Evolutionary conservation across 1,140 invertebrate genomes (phyloP), one percentile per base, ranked within the genome.

Genomic region (Micrasema longulum): DNA sequence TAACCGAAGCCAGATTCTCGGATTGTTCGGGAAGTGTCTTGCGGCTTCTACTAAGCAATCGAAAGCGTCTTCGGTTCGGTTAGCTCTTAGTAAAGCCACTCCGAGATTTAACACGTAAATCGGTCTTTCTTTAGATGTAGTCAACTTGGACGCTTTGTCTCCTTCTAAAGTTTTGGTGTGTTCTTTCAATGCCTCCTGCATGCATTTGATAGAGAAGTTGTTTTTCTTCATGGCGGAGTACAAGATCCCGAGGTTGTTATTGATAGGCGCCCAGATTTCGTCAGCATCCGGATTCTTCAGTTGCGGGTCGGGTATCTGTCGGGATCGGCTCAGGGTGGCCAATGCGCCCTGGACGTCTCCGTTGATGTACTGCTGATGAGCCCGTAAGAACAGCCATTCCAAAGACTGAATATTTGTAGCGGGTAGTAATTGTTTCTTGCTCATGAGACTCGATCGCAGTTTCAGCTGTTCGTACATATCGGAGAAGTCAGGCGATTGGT

Each of bases 61-160:
- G 83, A 98, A 98, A 1, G 97, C 96, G 77, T 92, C 89, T 68
- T 88, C 85, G 1, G 93, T 88, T 76, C 94, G 90, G 47, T 92
- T 91, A 41, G 93, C 89, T 78, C 95, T 92, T 20, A 98, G 85
- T 71, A 97, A 84, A 53, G 93, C 89, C 31, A 98, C 88, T 10
- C 96, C 97, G 76, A 98, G 87, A 85, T 97, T 98, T 79, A 96
- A 97, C 79, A 97, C 89, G 64, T 98, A 87, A 79, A 96, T 90
- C 69, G 92, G 91, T 77, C 91, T 88, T 71, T 90, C 91, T 72
- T 89, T 89, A 76, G 80, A 77, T 22, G 79, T 74, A 3, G 57
- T 76, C 26, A 65, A 80, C 76, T 80, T 84, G n/a, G 78, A 76
- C 67, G 81, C 82, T 26, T 83, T 76, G 53, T 86, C 76, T 75